Conservation (phyloP, 2,113 vertebrate genomes). For the Orcinus orca region DNA sequence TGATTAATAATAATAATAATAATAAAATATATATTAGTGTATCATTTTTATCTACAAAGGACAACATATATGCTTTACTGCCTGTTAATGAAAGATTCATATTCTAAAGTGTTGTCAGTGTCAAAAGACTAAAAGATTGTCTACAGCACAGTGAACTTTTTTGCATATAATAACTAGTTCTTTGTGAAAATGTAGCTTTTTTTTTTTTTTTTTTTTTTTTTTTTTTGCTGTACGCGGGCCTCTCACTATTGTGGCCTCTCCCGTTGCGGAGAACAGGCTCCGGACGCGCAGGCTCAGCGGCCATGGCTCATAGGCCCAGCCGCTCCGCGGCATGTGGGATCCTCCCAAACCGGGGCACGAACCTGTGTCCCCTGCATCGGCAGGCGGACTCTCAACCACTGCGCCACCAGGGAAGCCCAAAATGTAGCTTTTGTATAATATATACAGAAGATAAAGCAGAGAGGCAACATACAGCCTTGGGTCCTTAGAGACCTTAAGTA, state of each 20-base stretch:
- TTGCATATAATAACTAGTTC: slow-evolving; percentile 28
- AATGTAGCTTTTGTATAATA: slow-evolving; percentile 9
- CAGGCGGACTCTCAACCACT: too few species aligned
- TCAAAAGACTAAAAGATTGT: neutral
- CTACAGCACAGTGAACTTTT: neutral
- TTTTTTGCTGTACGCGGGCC: too few species aligned
- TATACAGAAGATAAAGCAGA: slow-evolving; percentile 2
- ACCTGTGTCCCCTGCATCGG: too few species aligned
- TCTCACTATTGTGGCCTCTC: too few species aligned
- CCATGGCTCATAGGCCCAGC: too few species aligned
- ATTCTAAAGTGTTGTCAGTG: neutral
- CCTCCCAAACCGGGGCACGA: too few species aligned
- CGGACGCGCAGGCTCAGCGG: too few species aligned
- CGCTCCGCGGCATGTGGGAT: too few species aligned
- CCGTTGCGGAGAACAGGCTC: too few species aligned
- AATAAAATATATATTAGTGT: neutral
- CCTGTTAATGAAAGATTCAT: slow-evolving; percentile 11
- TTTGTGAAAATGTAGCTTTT: slow-evolving; percentile 10
- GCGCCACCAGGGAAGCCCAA: too few species aligned
- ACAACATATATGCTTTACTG: neutral
- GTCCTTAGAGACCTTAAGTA: neutral
- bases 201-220: too few species aligned
- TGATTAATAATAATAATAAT: slow-evolving; percentile 16
- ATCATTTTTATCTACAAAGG: slow-evolving; percentile 14
- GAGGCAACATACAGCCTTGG: neutral